Evolutionary conservation across 2,888 invertebrate species (phyloP).

Genomic region (Lasioglossum zephyrum): DNA sequence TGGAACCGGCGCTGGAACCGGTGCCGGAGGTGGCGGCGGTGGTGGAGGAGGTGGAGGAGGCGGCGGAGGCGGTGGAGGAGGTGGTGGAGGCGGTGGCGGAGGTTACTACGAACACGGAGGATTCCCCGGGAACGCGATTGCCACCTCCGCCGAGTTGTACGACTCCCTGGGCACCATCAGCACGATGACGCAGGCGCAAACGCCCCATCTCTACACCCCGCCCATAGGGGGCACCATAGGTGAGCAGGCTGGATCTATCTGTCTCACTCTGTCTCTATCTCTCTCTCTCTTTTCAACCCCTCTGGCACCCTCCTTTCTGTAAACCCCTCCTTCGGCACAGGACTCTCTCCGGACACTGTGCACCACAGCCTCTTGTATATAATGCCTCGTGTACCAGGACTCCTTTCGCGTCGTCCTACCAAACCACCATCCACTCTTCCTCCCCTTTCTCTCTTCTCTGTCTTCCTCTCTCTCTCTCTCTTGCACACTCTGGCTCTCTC

Average conservation of each 20-base stretch:
- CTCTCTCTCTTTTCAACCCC: slow-evolving; percentile 42
- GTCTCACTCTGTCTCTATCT: slow-evolving; percentile 40
- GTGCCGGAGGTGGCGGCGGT: slow-evolving; percentile 75
- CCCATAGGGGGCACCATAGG: slow-evolving; percentile 90
- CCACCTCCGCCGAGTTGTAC: slow-evolving; percentile 87
- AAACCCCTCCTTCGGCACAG: slow-evolving; percentile 62
- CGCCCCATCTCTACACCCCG: slow-evolving; percentile 91
- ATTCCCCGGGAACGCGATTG: slow-evolving; percentile 83
- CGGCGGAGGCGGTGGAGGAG: slow-evolving; percentile 83
- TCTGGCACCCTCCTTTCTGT: slow-evolving; percentile 47
- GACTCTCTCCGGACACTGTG: slow-evolving; percentile 66
- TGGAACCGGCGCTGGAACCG: slow-evolving; percentile 83
- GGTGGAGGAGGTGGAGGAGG: slow-evolving; percentile 85
- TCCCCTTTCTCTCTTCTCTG: slow-evolving; percentile 17
- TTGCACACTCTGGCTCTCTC: neutral
- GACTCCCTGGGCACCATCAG: slow-evolving; percentile 90
- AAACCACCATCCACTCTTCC: slow-evolving; percentile 41
- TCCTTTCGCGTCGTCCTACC: slow-evolving; percentile 47
- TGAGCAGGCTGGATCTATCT: slow-evolving; percentile 81
- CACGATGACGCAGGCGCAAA: slow-evolving; percentile 90
- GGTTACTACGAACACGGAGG: slow-evolving; percentile 84
- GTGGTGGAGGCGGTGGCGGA: slow-evolving; percentile 84
- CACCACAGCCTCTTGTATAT: slow-evolving; percentile 68
- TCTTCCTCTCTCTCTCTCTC: slow-evolving; percentile 41
- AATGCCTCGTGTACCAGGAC: slow-evolving; percentile 56